Base-by-base conservation (phyloP, 2,113 vertebrate genomes). In the Pachycephala philippinensis region DNA sequence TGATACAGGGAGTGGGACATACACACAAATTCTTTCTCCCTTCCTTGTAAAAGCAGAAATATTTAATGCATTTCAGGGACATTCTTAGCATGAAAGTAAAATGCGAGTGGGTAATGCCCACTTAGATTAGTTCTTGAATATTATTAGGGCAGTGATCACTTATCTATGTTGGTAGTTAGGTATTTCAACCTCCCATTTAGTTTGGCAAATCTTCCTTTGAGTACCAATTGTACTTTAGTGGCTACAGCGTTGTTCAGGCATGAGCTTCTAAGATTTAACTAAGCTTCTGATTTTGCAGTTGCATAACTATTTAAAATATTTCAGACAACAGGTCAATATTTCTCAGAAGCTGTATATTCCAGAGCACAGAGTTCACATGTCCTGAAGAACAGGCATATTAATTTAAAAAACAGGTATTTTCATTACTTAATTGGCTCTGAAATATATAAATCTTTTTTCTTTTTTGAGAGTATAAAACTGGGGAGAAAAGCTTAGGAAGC, bases 261-360 rank as follows among this genome's bases (percentile, higher is more conserved):
- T 23, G 64, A 90, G 76, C 21, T 68, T 71, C 52, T 35, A 93
- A n/a, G 83, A 94, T 66, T 64, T 88, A 84, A 93, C 11, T 52
- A 88, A 93, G 72, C 79, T 84, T 78, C 76, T 49, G 60, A 78
- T 78, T 92, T 66, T 97, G 70, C 52, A 87, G 40, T 66, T 90
- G 85, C 16, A 2, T 89, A 91, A 70, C 77, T 86, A 71, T 77
- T 84, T 66, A 54, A 72, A 97, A 95, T 87, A 90, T 75, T 78
- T 81, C 44, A 85, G 93, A 89, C 63, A 74, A 77, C 23, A 50
- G 47, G 71, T 68, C 78, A 63, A 4, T 77, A 74, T 57, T 93
- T 92, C 56, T 92, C 37, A 90, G 76, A 72, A 70, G 60, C 53
- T 84, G 47, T 66, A 53, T 54, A n/a, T 15, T 60, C 65, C 37